phyloP scores from a whole-genome alignment of 2,797 vertebrate genomes.

The Acanthiza pusilla region DNA sequence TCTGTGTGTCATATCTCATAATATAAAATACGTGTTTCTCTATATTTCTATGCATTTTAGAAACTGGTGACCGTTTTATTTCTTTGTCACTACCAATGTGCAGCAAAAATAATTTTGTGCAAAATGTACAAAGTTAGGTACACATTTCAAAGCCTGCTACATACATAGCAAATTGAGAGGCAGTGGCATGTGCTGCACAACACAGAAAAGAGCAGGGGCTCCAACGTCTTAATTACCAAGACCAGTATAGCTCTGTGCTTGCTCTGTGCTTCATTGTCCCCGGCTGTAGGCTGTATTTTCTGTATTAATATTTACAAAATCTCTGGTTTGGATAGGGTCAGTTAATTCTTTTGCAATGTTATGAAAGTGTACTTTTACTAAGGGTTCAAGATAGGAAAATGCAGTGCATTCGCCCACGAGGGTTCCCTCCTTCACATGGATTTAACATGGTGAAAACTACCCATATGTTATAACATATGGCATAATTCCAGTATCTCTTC shows the following conservation, averaged over 20 bases:
- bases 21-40: background rate
- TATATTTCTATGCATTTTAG: background rate
- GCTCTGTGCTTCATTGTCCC: background rate
- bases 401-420: background rate
- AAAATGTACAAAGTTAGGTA: background rate
- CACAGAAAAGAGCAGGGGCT: background rate
- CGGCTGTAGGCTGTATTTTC: background rate
- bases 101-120: background rate
- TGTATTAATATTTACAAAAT: background rate
- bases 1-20: background rate
- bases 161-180: background rate
- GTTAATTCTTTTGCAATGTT: background rate
- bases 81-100: background rate
- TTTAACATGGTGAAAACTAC: conserved; percentile 12
- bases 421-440: background rate
- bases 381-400: background rate
- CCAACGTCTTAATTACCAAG: background rate
- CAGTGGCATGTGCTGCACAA: background rate
- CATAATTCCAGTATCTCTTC: conserved; percentile 24
- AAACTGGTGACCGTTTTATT: background rate
- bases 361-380: background rate
- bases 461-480: conserved; percentile 57
- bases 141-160: background rate
- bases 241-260: background rate
- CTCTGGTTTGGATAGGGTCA: background rate